phyloP scores from a whole-genome alignment of 2,797 vertebrate genomes.

The Atherinosoma microstoma region DNA sequence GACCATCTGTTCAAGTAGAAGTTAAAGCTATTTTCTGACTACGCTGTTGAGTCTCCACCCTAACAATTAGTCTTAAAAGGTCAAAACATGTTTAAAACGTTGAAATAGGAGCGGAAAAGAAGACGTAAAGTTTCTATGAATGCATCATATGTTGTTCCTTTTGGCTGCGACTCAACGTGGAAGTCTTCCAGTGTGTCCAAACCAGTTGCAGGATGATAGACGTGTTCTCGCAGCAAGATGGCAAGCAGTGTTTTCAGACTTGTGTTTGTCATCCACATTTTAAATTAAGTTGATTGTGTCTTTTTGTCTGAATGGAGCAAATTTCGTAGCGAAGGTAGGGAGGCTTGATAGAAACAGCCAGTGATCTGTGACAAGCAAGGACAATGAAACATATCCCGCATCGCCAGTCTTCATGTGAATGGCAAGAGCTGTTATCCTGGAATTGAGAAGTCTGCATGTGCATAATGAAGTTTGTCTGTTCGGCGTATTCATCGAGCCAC shows the following conservation, averaged over 20 bases:
- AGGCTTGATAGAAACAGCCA: conserved; percentile 30
- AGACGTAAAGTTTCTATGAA: conserved; percentile 3
- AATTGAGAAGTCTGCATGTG: conserved; percentile 77
- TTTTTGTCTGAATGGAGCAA: conserved; percentile 18
- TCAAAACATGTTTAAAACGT: conserved; percentile 1
- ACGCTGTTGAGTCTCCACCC: no score
- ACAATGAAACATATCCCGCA: conserved; percentile 63
- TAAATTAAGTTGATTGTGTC: no score
- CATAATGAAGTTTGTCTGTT: conserved; percentile 75
- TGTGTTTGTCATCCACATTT: conserved; percentile 16
- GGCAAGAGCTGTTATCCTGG: conserved; percentile 76
- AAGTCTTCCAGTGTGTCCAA: conserved; percentile 43
- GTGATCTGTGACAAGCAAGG: conserved; percentile 53
- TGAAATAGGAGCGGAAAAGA: neutral
- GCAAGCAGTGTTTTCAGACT: conserved; percentile 14
- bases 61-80: no score
- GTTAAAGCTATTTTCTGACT: no score
- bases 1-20: no score
- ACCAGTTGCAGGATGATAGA: conserved; percentile 36
- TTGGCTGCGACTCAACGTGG: conserved; percentile 40
- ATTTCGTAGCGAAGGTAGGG: conserved; percentile 18
- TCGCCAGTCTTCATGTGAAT: conserved; percentile 67
- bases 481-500: conserved; percentile 74
- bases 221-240: conserved; percentile 7
- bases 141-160: conserved; percentile 17